Conservation (phyloP, 2,797 vertebrate species). For the Spea hammondii region DNA sequence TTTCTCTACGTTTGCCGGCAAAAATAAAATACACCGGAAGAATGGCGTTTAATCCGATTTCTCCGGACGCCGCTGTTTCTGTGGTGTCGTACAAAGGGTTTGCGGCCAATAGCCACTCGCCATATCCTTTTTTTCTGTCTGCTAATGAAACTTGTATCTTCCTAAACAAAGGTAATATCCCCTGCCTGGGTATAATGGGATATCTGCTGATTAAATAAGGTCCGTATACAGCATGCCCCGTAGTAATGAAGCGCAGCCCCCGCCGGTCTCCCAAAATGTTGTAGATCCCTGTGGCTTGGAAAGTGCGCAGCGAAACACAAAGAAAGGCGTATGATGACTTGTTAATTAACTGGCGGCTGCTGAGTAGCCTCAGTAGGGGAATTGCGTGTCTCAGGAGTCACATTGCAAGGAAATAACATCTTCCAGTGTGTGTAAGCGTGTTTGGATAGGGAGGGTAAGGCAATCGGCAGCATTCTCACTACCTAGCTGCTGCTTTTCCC, state of each 20-base stretch:
- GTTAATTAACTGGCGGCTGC: conserved; percentile 50
- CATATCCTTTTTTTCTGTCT: no score
- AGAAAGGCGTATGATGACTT: conserved; percentile 38
- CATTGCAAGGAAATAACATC: conserved; percentile 50
- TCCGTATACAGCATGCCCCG: no score
- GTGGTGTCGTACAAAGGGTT: no score
- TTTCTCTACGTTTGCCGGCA: no score
- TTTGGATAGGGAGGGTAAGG: conserved; percentile 39
- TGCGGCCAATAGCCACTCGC: no score
- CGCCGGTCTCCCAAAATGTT: neutral
- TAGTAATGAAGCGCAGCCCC: neutral
- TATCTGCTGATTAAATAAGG: no score
- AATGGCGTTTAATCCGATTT: no score
- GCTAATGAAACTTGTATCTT: no score
- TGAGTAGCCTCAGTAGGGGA: conserved; percentile 43
- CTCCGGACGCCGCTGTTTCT: no score
- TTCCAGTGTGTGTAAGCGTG: conserved; percentile 45
- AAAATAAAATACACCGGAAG: no score
- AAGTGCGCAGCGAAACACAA: conserved; percentile 19
- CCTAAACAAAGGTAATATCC: no score
- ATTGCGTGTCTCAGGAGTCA: conserved; percentile 39
- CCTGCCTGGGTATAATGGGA: no score
- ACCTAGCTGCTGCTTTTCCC: conserved; percentile 36
- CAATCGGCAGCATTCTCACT: conserved; percentile 38
- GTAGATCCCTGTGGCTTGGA: conserved; percentile 26